Percentiles rank a stretch among this genome's conserved stretches.
Evolutionary conservation across 1,140 invertebrate species (phyloP).

Genomic region (Triops longicaudatus): DNA sequence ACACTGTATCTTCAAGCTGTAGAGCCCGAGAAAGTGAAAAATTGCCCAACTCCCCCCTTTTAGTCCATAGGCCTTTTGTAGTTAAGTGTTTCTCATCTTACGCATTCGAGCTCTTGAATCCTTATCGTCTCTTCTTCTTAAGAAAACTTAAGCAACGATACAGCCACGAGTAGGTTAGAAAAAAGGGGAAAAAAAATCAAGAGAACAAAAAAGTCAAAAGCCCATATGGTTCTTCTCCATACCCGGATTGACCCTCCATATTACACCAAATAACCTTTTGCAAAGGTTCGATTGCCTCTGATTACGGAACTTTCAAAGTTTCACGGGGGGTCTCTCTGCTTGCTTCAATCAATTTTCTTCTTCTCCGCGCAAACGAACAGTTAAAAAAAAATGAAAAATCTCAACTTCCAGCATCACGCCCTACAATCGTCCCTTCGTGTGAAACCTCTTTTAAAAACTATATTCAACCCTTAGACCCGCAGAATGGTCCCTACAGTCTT

Average conservation of each 20-base stretch:
- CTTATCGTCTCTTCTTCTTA: neutral
- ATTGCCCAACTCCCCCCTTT: neutral
- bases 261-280: slow-evolving; percentile 8
- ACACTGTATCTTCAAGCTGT: neutral
- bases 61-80: neutral
- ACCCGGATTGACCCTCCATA: neutral
- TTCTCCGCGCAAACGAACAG: neutral
- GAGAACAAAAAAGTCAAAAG: neutral
- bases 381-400: neutral
- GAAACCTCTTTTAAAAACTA: neutral
- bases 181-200: neutral
- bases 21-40: neutral
- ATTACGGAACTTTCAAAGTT: neutral
- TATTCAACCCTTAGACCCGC: neutral
- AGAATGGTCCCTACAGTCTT: neutral
- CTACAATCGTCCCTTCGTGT: neutral
- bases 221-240: slow-evolving; percentile 11
- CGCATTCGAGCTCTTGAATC: neutral
- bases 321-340: neutral
- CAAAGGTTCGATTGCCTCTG: neutral
- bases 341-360: neutral
- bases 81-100: neutral
- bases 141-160: neutral
- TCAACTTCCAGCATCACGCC: neutral
- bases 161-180: neutral